Evolutionary conservation across 2,888 invertebrate species (phyloP).

Genomic region (Plebejus melissa): DNA sequence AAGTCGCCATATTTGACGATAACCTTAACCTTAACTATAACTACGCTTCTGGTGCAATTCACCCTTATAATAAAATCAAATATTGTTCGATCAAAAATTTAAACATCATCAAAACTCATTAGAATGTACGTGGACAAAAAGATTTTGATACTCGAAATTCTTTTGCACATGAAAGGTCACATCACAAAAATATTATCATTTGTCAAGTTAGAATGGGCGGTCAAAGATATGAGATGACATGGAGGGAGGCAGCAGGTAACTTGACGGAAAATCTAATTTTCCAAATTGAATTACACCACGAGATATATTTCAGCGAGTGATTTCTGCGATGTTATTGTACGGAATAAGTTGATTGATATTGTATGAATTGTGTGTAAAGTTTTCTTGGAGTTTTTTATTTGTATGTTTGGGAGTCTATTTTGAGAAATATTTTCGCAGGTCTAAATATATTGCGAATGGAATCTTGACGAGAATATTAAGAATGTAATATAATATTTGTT

Average conservation of each 20-base stretch:
- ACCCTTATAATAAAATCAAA: too few species aligned
- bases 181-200: background rate
- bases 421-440: background rate
- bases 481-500: too few species aligned
- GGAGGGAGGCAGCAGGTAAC: slow-evolving; percentile 70
- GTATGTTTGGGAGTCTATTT: background rate
- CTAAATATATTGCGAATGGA: background rate
- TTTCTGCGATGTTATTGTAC: slow-evolving; percentile 49
- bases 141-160: slow-evolving; percentile 1
- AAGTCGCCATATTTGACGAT: too few species aligned
- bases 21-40: too few species aligned
- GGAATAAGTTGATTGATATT: slow-evolving; percentile 37
- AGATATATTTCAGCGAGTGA: slow-evolving; percentile 51
- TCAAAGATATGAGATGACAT: slow-evolving; percentile 44
- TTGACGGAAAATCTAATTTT: slow-evolving; percentile 72
- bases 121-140: background rate
- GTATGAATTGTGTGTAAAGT: slow-evolving; percentile 20
- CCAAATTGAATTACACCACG: slow-evolving; percentile 73
- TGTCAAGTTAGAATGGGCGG: slow-evolving; percentile 41
- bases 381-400: slow-evolving; percentile 18
- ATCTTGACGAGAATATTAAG: too few species aligned
- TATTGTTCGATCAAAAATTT: background rate
- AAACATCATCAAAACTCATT: background rate
- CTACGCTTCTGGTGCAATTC: too few species aligned
- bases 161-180: background rate